phyloP scores from a whole-genome alignment of 2,113 vertebrate genomes.

The Mugil cephalus region DNA sequence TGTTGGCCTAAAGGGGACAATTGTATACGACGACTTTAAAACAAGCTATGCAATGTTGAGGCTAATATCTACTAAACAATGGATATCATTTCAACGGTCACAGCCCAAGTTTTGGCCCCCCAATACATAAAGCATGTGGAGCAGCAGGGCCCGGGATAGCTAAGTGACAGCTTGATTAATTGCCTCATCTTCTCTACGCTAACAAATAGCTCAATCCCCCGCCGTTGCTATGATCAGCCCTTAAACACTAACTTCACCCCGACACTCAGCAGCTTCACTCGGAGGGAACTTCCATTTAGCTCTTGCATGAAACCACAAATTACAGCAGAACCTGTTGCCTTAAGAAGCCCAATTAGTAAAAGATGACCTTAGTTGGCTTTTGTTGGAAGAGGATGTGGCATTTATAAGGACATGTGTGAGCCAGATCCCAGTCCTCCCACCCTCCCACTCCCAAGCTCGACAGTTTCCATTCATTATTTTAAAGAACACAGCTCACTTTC shows the following conservation, averaged over 20 bases:
- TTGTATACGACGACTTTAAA: conserved; percentile 1
- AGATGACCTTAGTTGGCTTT: conserved; percentile 52
- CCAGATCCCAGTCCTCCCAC: conserved; percentile 56
- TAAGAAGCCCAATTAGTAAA: conserved; percentile 66
- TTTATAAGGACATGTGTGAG: conserved; percentile 55
- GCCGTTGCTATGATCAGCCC: conserved; percentile 3
- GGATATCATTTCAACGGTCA: conserved; percentile 25
- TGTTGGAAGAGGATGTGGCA: conserved; percentile 33
- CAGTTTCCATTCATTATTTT: conserved; percentile 20
- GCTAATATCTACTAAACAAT: conserved; percentile 20
- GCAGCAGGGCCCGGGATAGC: conserved; percentile 2
- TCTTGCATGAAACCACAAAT: conserved; percentile 68
- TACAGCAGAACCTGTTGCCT: conserved; percentile 53
- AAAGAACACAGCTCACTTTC: conserved; percentile 2
- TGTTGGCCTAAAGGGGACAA: conserved; percentile 24
- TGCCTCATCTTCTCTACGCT: conserved; percentile 46
- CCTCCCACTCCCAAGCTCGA: not conserved
- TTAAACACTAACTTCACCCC: conserved; percentile 20
- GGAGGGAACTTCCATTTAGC: conserved; percentile 24
- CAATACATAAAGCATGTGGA: conserved; percentile 9
- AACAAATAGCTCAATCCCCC: conserved; percentile 58
- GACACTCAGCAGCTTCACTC: conserved; percentile 39
- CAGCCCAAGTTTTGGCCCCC: conserved; percentile 21
- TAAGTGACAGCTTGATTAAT: conserved; percentile 66
- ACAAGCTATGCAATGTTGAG: not conserved